These are phyloP conservation scores for Haliclystus octoradiatus DNA, from an alignment of 30 jellyfish, hydroid and myxozoan genomes.

Conservation along the genomic window DNA sequence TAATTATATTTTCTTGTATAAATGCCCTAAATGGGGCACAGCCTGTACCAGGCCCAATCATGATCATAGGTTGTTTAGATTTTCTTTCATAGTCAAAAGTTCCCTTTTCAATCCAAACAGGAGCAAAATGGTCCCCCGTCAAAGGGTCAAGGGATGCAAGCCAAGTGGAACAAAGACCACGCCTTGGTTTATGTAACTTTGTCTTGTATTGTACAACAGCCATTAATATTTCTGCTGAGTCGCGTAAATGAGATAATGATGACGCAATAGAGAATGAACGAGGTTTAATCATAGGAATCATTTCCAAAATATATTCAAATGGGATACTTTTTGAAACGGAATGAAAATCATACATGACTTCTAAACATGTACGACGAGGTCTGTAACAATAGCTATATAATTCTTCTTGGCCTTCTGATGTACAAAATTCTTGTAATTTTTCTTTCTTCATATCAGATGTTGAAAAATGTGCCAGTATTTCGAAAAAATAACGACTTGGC, in stretches of 20 bases:
- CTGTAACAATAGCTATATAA: constrained; percentile 79
- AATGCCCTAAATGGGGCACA: constrained; percentile 91
- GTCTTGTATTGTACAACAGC: constrained; percentile 94
- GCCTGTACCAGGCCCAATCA: constrained; percentile 99
- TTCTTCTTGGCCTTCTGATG: constrained; percentile 99
- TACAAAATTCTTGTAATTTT: constrained; percentile 71
- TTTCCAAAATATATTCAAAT: constrained; percentile 66
- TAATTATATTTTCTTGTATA: constrained; percentile 25
- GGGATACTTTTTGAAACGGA: constrained; percentile 52
- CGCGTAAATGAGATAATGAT: constrained; percentile 57
- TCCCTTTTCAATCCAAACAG: constrained; percentile 70
- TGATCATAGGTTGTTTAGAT: constrained; percentile 53
- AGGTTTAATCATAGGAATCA: constrained; percentile 92
- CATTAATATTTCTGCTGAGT: constrained; percentile 62
- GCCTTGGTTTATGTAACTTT: constrained; percentile 57
- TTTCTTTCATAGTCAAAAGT: constrained; percentile 51
- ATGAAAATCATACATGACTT: constrained; percentile 95
- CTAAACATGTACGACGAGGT: constrained; percentile 62
- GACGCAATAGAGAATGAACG: constrained; percentile 96
- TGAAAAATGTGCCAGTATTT: constrained; percentile 67
- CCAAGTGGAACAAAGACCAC: constrained; percentile 97
- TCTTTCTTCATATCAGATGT: constrained; percentile 89
- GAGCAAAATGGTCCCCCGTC: constrained; percentile 7
- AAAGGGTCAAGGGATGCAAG: constrained; percentile 47
- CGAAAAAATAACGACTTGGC: constrained; percentile 91